Evolutionary conservation across 2,797 vertebrate species (phyloP), one percentile per base, ranked within the genome.

Genomic region (Xiphophorus birchmanni): DNA sequence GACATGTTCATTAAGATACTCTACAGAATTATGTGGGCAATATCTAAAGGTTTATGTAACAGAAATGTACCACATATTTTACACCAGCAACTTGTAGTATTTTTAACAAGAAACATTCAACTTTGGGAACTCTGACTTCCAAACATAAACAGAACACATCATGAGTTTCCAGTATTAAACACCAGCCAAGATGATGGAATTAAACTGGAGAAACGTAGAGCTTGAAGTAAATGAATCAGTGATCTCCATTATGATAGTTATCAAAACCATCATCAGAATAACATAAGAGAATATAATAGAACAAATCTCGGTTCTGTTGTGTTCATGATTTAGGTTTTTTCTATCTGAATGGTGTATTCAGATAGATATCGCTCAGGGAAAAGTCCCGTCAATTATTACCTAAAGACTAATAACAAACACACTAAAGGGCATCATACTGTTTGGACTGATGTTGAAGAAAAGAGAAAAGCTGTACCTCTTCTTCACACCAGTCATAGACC

Each of bases 401-500:
- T 65, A 65, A 65, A 37, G 32, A 18, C 17, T 18, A 65, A 35
- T 18, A 65, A 37, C 17, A 65, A 29, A 15, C 35, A 37, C 60
- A 35, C 15, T 15, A 65, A 65, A 65, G 60, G 35, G 15, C 32
- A 37, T 63, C 13, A 17, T 18, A 65, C 37, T 63, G 60, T 35
- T 29, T 29, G 58, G 29, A 52, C 26, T n/a, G 10, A 7, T 17
- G 54, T 80, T n/a, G 1, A 29, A n/a, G 6, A 73, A 21, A 54
- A 45, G 35, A 32, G 32, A 32, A 32, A 32, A 32, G 32, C 44
- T 23, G 9, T 94, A 99, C 98, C 97, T 99, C 96, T 23, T 98
- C 97, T 79, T 99, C 97, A 69, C 97, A 97, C 98, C 98, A 99
- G 75, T 92, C 79, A 0, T 95, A 96, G 42, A 99, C 94, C 32